Evolutionary conservation across 2,113 vertebrate genomes (phyloP).

Genomic region (Myxocyprinus asiaticus): DNA sequence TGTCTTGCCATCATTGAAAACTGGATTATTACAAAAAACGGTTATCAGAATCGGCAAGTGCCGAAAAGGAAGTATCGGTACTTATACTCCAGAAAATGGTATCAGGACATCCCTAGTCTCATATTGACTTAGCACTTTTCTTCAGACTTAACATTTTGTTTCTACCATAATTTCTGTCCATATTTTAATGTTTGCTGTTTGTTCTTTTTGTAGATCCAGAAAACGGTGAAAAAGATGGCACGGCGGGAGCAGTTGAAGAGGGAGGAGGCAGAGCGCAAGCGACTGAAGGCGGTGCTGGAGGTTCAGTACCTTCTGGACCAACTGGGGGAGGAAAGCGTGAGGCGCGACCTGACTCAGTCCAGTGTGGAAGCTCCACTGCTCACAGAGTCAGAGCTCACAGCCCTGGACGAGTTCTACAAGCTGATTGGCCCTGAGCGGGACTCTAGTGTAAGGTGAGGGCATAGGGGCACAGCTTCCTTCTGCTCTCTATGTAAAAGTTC

Average conservation of each 20-base stretch:
- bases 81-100: no score
- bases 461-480: background rate
- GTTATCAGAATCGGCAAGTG: no score
- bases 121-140: no score
- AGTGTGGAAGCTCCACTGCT: conserved; percentile 81
- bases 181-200: no score
- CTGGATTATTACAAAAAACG: no score
- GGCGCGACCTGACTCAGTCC: conserved; percentile 84
- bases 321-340: conserved; percentile 86
- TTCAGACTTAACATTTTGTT: no score
- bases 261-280: conserved; percentile 91
- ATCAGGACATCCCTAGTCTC: no score
- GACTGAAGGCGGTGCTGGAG: conserved; percentile 91
- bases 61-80: no score
- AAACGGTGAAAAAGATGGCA: conserved; percentile 91
- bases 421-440: conserved; percentile 90
- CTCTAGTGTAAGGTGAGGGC: conserved; percentile 83
- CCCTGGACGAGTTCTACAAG: conserved; percentile 94
- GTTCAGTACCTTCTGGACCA: conserved; percentile 93
- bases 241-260: conserved; percentile 92
- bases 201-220: conserved; percentile 82
- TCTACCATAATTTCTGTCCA: no score
- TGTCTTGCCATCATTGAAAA: no score
- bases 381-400: conserved; percentile 83
- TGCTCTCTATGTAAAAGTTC: no score